A percentile compares a stretch with the other conserved stretches of the same genome.
Conservation (phyloP, 1,140 invertebrate genomes). For the Metopolophium dirhodum region DNA sequence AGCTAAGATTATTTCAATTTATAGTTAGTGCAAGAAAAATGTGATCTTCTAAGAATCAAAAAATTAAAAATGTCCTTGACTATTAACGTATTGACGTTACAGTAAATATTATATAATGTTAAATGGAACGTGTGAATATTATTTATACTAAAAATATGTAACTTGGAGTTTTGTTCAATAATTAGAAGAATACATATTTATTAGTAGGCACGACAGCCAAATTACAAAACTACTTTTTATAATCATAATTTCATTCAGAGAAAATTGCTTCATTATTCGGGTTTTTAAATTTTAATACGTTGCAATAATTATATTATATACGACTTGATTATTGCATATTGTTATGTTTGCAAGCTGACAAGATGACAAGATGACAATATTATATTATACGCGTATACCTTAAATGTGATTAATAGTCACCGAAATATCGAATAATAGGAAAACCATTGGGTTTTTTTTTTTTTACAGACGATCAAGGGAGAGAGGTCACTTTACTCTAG, state of each 20-base stretch:
- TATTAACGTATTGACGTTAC: background rate
- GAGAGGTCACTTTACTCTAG: background rate
- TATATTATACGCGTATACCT: background rate
- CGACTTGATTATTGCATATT: background rate
- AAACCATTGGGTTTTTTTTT: background rate
- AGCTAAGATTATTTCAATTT: background rate
- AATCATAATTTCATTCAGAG: background rate
- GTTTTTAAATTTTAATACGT: background rate
- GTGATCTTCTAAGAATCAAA: background rate
- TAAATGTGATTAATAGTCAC: background rate
- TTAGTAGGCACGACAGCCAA: background rate
- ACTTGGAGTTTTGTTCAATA: background rate
- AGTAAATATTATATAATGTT: background rate
- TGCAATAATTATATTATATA: background rate
- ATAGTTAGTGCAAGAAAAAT: background rate
- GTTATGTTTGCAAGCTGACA: background rate
- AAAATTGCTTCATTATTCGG: background rate
- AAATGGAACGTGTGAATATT: background rate
- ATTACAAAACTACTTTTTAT: background rate
- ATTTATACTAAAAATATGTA: background rate
- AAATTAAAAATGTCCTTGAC: background rate
- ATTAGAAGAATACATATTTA: background rate
- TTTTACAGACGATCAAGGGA: background rate
- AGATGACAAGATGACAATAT: background rate
- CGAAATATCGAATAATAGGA: background rate